Evolutionary conservation across 2,888 invertebrate species (phyloP).

Genomic region (Microplitis deprimator): DNA sequence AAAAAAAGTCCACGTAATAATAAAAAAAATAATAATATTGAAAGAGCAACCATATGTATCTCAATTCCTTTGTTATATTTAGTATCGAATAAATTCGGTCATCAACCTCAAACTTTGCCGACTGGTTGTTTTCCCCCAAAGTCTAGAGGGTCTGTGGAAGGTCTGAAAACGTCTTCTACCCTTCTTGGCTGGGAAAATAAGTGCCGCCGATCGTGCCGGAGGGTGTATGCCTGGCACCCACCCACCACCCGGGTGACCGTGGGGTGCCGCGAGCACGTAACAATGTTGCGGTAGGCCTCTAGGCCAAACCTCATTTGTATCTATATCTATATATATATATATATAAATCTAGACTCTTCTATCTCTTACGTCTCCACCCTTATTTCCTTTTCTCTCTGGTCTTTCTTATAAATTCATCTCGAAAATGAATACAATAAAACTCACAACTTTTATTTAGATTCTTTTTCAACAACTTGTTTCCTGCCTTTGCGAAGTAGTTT

Average conservation of each 20-base stretch:
- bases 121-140: conserved; percentile 29
- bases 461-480: neutral
- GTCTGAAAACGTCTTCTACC: conserved; percentile 35
- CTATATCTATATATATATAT: conserved; percentile 8
- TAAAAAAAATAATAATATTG: neutral
- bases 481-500: neutral
- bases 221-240: conserved; percentile 29
- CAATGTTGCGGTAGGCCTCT: conserved; percentile 60
- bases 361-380: conserved; percentile 24
- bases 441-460: neutral
- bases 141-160: conserved; percentile 25
- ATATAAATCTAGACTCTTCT: neutral
- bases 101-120: conserved; percentile 40
- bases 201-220: conserved; percentile 17
- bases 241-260: conserved; percentile 34
- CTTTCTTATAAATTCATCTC: conserved; percentile 22
- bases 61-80: conserved; percentile 12
- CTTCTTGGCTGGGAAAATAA: conserved; percentile 34
- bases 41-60: neutral
- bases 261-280: conserved; percentile 46
- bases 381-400: conserved; percentile 21
- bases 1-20: neutral
- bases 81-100: conserved; percentile 30
- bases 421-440: neutral
- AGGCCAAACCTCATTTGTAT: conserved; percentile 52